Conservation (phyloP, 1,140 invertebrate genomes). For the Heterodera schachtii region DNA sequence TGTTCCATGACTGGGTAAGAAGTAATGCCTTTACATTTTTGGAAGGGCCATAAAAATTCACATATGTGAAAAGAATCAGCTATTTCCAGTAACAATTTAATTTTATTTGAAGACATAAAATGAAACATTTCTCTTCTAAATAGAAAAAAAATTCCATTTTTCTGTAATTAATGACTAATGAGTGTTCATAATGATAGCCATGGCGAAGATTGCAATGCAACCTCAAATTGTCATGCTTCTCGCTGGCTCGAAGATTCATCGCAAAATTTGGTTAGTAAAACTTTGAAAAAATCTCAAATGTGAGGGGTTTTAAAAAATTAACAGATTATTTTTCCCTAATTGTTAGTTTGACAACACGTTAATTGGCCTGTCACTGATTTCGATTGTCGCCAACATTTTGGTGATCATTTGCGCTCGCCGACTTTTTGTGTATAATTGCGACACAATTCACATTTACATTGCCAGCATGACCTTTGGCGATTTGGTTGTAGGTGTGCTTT, state of each 20-base stretch:
- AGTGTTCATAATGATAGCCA: background rate
- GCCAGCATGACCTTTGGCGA: slow-evolving; percentile 20
- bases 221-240: background rate
- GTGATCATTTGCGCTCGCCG: slow-evolving; percentile 4
- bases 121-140: background rate
- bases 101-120: background rate
- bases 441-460: slow-evolving; percentile 25
- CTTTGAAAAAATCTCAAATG: too few species aligned
- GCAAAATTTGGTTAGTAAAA: background rate
- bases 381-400: slow-evolving; percentile 13
- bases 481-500: slow-evolving; percentile 15
- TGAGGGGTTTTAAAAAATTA: background rate
- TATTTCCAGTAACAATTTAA: too few species aligned
- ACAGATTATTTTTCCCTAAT: too few species aligned
- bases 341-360: background rate
- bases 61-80: background rate
- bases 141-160: background rate
- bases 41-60: background rate
- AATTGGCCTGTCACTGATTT: background rate
- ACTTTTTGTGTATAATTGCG: slow-evolving; percentile 9
- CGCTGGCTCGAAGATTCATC: background rate
- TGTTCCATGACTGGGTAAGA: too few species aligned
- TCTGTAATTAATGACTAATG: background rate
- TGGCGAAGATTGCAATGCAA: background rate
- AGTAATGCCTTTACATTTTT: background rate